Evolutionary conservation across 2,888 invertebrate species (phyloP), one percentile per base, ranked within the genome.

Genomic region (Archaeoteleia sp.): DNA sequence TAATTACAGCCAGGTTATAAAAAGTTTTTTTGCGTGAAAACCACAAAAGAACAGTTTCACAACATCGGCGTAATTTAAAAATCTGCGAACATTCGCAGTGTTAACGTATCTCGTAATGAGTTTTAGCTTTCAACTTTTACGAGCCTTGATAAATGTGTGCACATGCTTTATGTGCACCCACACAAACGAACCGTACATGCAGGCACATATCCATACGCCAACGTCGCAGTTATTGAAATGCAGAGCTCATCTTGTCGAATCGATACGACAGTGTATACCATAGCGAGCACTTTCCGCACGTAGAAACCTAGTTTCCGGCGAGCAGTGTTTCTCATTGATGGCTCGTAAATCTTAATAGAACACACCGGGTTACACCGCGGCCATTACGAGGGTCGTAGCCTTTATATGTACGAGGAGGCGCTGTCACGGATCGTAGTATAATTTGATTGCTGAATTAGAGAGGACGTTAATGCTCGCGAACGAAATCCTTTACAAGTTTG

Each of bases 151-250:
- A 54, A 66, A 66, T 54, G 60, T 48, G 54, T 48, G 60, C 42
- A 37, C 15, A 49, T 66, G 45, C 51, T 65, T 65, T 65, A 51
- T 58, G 53, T 27, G 20, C 43, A n/a, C 29, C 20, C 20, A 2
- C 20, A 20, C 20, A 20, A 20, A 20, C 20, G 2, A 4, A 20
- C 2, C 20, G 20, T 5, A 5, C 5, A 20, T 20, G 40, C 37
- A 49, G 27, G 25, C 46, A 48, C 60, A 53, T 58, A 67, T 65
- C 51, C 51, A 46, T 51, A 42, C 57, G 27, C 37, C 29, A 37
- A 15, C 58, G 61, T 70, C 46, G 43, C 58, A 67, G 78, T 80
- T 80, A 80, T 81, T 80, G 80, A 81, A 81, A 80, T 79, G 80
- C 78, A 72, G 73, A 77, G 75, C 74, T 77, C 77, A 78, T 78